Base-by-base conservation (phyloP, 1,140 invertebrate genomes). In the Cylas formicarius region DNA sequence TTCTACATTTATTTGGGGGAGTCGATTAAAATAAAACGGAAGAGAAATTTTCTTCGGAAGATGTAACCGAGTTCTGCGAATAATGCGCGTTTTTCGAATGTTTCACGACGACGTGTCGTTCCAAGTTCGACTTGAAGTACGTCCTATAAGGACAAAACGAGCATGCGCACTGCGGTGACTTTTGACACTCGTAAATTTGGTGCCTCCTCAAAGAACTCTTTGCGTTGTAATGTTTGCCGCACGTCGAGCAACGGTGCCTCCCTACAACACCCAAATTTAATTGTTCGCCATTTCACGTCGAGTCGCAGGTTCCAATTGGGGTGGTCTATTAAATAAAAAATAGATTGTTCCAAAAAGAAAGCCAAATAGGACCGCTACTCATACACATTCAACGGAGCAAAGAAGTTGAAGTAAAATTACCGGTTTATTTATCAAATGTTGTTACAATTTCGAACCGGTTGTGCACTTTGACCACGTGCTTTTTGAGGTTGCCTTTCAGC, bases 81-180 rank as follows among this genome's bases (percentile, higher is more conserved):
- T n/a, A n/a, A n/a, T 77, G 60, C 7, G 74, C 13, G 24, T 26
- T 26, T 9, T 26, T 26, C 8, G 24, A 13, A 9, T 26, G 24
- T 10, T 41, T 26, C 14, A 6, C 19, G 17, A 68, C 57, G 16
- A 75, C 70, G 50, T 77, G 74, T 11, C 70, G 56, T 13, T 72
- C 55, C 60, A 72, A 72, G 43, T 76, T 73, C 8, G 68, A 68
- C 51, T 74, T 75, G 16, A 71, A 62, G 36, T 75, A 75, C 53
- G 70, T 71, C n/a, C 66, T 66, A 29, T 76, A 73, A 0, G 69
- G 66, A 66, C 84, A 87, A 55, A 44, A 13, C 10, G 24, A 68
- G 56, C 77, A 76, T 34, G 70, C 56, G 40, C 71, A 71, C 2
- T 65, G 62, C 2, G 73, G 71, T 53, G 58, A 59, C 8, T 46